phyloP scores from a whole-genome alignment of 2,888 invertebrate species.

The Liopterus haemorrhoidalis region DNA sequence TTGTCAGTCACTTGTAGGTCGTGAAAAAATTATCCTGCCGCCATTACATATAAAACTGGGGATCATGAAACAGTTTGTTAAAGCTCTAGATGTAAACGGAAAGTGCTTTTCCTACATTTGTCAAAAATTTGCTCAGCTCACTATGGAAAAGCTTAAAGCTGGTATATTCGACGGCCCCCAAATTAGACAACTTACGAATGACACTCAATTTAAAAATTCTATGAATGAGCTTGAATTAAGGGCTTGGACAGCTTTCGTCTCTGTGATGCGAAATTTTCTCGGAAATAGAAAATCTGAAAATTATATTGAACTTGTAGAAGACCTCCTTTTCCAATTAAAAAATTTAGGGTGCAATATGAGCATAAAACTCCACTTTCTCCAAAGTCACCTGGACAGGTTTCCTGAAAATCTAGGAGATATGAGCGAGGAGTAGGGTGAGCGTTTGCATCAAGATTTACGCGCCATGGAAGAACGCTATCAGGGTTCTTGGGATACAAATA shows the following conservation, averaged over 20 bases:
- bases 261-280: conserved; percentile 14
- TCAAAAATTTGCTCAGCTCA: conserved; percentile 26
- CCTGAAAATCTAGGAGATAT: too few species aligned
- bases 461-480: too few species aligned
- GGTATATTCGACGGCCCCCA: conserved; percentile 28
- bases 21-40: conserved; percentile 27
- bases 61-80: conserved; percentile 33
- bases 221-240: conserved; percentile 16
- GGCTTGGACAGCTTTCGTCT: conserved; percentile 19
- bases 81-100: conserved; percentile 26
- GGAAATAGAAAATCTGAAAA: conserved; percentile 10
- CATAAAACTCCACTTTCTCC: too few species aligned
- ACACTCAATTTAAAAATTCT: conserved; percentile 8
- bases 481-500: too few species aligned
- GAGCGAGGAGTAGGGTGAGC: too few species aligned
- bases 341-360: too few species aligned
- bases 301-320: too few species aligned
- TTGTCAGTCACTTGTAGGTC: conserved; percentile 24
- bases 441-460: too few species aligned
- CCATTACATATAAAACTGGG: conserved; percentile 34
- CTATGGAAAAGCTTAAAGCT: conserved; percentile 29
- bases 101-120: conserved; percentile 25
- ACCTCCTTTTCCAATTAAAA: too few species aligned
- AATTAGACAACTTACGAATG: conserved; percentile 17
- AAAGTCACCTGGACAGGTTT: too few species aligned